phyloP scores from a whole-genome alignment of 2,888 invertebrate genomes.

The Molorchus minor region DNA sequence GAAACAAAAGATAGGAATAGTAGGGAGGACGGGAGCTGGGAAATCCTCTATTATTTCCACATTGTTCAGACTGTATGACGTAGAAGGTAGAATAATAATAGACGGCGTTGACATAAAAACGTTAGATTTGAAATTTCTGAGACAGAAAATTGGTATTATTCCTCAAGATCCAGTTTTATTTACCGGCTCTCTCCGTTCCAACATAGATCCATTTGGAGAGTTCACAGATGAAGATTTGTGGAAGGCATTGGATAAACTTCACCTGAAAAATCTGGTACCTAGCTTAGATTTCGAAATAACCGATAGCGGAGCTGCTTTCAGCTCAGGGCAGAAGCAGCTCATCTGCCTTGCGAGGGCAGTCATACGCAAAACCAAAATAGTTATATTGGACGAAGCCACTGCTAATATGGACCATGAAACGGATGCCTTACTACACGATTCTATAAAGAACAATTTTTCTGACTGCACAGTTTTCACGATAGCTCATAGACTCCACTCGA shows the following conservation, averaged over 20 bases:
- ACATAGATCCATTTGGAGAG: constrained; percentile 86
- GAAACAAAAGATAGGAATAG: constrained; percentile 80
- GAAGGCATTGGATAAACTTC: constrained; percentile 76
- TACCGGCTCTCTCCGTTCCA: constrained; percentile 84
- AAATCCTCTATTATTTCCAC: constrained; percentile 80
- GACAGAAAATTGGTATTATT: constrained; percentile 81
- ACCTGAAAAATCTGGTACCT: constrained; percentile 74
- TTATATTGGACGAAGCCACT: constrained; percentile 67
- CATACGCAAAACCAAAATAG: constrained; percentile 63
- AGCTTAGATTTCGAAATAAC: constrained; percentile 64
- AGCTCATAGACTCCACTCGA: constrained; percentile 61
- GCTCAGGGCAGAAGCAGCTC: constrained; percentile 67
- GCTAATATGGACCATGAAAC: constrained; percentile 66
- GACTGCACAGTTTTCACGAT: constrained; percentile 67
- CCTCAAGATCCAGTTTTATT: constrained; percentile 88
- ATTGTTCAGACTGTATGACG: constrained; percentile 81
- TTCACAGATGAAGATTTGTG: constrained; percentile 81
- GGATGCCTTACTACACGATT: constrained; percentile 64
- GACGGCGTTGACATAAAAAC: constrained; percentile 77
- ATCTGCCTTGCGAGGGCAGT: constrained; percentile 67
- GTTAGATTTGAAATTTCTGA: constrained; percentile 77
- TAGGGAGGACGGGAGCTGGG: constrained; percentile 86
- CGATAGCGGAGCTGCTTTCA: constrained; percentile 55
- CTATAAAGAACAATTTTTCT: constrained; percentile 64
- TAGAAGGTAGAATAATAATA: constrained; percentile 80